phyloP scores from a whole-genome alignment of 2,113 vertebrate genomes.

The Phylloscopus whistleri region DNA sequence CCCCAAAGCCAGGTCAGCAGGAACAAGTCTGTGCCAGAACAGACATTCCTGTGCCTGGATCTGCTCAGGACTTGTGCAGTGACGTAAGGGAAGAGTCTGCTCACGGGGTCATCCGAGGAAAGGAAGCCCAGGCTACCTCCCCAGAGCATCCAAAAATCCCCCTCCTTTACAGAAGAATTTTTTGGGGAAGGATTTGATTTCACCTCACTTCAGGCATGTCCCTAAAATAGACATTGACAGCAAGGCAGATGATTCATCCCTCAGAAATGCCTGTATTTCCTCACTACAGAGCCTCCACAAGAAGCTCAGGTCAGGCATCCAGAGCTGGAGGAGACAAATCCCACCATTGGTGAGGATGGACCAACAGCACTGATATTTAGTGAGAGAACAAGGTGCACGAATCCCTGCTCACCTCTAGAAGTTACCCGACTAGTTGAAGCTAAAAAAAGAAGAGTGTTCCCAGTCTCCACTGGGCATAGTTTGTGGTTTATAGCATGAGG shows the following conservation, averaged over 20 bases:
- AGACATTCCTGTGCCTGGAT: not conserved
- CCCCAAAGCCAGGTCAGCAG: not conserved
- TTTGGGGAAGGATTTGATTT: not conserved
- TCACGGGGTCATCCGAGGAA: not conserved
- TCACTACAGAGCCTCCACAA: not conserved
- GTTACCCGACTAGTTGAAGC: not conserved
- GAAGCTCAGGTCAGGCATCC: not conserved
- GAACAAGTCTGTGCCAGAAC: not conserved
- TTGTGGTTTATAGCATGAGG: constrained; percentile 30
- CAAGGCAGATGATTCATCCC: not conserved
- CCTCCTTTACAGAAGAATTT: not conserved
- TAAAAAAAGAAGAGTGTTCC: not conserved
- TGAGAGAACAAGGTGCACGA: not conserved
- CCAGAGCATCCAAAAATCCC: not conserved
- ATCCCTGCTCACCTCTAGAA: not conserved
- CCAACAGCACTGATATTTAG: not conserved
- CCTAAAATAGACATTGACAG: not conserved
- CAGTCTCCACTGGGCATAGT: not conserved
- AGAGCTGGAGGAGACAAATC: not conserved
- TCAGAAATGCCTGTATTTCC: not conserved
- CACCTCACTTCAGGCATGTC: not conserved
- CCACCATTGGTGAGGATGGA: not conserved
- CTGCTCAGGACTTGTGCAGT: not conserved
- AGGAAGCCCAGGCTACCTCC: not conserved
- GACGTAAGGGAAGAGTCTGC: not conserved